Base-by-base conservation (phyloP, 2,888 invertebrate species). In the Drosophila ustulata region DNA sequence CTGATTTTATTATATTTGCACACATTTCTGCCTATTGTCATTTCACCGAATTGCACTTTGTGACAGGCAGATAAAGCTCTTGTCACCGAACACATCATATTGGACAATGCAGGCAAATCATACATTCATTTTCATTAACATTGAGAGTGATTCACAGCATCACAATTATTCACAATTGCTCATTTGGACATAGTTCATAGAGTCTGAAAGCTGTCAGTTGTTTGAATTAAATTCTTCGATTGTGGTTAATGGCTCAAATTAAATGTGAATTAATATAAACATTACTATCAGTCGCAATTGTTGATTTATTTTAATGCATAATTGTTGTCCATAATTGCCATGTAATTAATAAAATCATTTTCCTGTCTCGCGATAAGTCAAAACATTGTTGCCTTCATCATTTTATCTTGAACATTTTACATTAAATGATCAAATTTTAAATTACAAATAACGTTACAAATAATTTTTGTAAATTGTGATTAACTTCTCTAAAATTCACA, bases 61-160 rank as follows among this genome's bases (percentile, higher is more conserved):
- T 56, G 66, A 55, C 18, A 64, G 45, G 45, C 28, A 61, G 53
- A 43, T 51, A 65, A 63, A 50, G 45, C 30, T 11, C 6, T 7
- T 43, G 37, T 26, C 56, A 53, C 18, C 41, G 39, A 25, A 8
- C 28, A 26, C 45, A 47, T 55, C 45, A 49, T 11, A 49, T 13
- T 4, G 3, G 62, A 45, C 51, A 64, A 57, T 23, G 50, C 34
- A 34, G 39, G 66, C 51, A 65, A 61, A 43, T 68, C 39, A 66
- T 69, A 57, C 61, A 73, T 71, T 77, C 62, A 88, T 80, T 80
- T 73, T 75, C 75, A 85, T 78, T 75, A 66, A 62, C 39, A 13
- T 18, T 30, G 39, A 61, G 34, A 11, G 5, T 34, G 53, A 45
- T 46, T 39, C 50, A 56, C 41, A 64, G 5, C n/a, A 8, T 32